Base-by-base conservation (phyloP, 2,888 invertebrate genomes). In the Phymatocera aterrima region DNA sequence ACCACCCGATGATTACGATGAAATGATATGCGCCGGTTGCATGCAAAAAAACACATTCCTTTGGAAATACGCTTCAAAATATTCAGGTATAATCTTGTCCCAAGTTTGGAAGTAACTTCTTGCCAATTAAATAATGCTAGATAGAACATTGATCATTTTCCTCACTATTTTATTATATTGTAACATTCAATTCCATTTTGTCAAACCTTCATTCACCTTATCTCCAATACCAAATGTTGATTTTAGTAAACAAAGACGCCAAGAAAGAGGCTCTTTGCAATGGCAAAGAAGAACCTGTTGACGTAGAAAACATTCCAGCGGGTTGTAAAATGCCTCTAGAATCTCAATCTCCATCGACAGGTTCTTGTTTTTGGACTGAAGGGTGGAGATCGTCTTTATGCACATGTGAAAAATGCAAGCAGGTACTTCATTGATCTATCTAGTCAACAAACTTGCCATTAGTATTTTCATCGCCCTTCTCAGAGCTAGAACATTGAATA, bases 11-110 rank as follows among this genome's bases (percentile, higher is more conserved):
- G 92, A 93, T 61, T 96, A 94, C 88, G 92, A 94, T 75, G 98
- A 98, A 92, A 95, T 98, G 95, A 93, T 96, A 77, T 98, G 98
- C 89, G 93, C 93, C 77, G 88, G 85, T 2, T 98, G 98, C 87
- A 95, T 97, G 93, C 92, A 93, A n/a, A 93, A 93, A 78, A 94
- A 96, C 91, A 92, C 93, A 10, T 97, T 97, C 88, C 91, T 97
- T 21, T 92, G 94, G 89, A 93, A 94, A 86, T 97, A 97, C 87
- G 92, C 93, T 80, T n/a, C 83, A 0, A 89, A 89, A 74, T 83
- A 86, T 81, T 85, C 89, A 78, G 87, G 90, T 90, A 83, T 40
- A 4, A 12, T 54, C 21, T 57, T 21, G 15, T 18, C 40, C 54
- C 18, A 8, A 21, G 24, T 72, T 43, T 48, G 6, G 3, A 40